Base-by-base conservation (phyloP, 2,113 vertebrate genomes). In the Proteles cristata region DNA sequence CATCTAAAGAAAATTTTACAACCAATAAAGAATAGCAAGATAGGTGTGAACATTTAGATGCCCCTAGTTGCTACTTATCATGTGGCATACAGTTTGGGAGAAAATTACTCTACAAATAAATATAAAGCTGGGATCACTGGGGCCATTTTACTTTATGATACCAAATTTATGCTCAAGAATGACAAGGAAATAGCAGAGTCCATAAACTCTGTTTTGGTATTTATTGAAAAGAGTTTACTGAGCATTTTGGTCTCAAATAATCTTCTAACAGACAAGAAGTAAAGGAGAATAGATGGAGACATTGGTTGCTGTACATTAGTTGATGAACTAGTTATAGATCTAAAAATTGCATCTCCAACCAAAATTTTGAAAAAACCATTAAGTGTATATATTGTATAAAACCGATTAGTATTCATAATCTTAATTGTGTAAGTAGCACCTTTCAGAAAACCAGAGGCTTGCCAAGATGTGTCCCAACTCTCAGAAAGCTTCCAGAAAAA, bases 401-500 rank as follows among this genome's bases (percentile, higher is more conserved):
- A 66, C 9, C 69, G 66, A 91, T 94, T 93, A 53, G 71, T 71
- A 31, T 81, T 88, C 58, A 85, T 45, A 39, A 8, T 11, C 25
- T 61, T 58, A n/a, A 55, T 53, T 2, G 0, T 88, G 84, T 26
- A 92, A 74, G 81, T 45, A 90, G 11, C 69, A 90, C 53, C 43
- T 97, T 95, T 63, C 80, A 76, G 39, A 88, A 31, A 93, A 74
- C 16, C n/a, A 91, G 91, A 81, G 16, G 4, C 50, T 91, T 77
- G 53, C 69, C 39, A 96, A 77, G 33, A 66, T 82, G 4, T 66
- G 1, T 31, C 68, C 35, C 33, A 94, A 43, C 8, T 58, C 33
- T 87, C 66, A 63, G 14, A 88, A 96, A 95, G 12, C 91, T 97
- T 95, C 91, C 73, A 79, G 77, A 86, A 95, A 87, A 94, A 90